Conservation (phyloP, 1,140 invertebrate genomes). For the Cydia amplana region DNA sequence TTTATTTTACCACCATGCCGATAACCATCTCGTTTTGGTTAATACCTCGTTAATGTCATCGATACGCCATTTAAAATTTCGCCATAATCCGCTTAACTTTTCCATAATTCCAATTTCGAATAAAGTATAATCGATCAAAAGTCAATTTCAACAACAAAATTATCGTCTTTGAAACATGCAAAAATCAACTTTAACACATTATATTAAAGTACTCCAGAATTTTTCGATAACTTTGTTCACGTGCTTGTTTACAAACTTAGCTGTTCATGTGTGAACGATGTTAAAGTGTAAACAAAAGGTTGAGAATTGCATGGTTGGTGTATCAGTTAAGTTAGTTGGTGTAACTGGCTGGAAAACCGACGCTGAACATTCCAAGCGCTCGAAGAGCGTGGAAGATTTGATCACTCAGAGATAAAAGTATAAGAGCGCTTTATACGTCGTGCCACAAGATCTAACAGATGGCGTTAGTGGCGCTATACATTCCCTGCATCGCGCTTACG, state of each 20-base stretch:
- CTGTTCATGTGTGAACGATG: neutral
- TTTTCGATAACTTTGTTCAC: neutral
- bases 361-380: neutral
- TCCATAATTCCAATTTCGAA: slow-evolving; percentile 27
- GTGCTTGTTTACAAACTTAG: neutral
- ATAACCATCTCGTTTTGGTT: neutral
- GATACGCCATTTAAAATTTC: neutral
- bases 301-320: neutral
- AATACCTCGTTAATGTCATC: slow-evolving; percentile 8
- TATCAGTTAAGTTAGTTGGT: neutral
- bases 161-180: neutral
- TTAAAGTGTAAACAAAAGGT: neutral
- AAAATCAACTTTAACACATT: neutral
- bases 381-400: neutral
- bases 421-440: too few species aligned
- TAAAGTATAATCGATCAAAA: slow-evolving; percentile 28
- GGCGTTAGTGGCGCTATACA: too few species aligned
- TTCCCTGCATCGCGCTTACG: too few species aligned
- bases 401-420: neutral
- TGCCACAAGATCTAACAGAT: too few species aligned
- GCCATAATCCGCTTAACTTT: slow-evolving; percentile 2
- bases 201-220: neutral
- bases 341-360: slow-evolving; percentile 13
- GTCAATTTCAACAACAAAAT: neutral
- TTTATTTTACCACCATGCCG: neutral